Evolutionary conservation across 2,797 vertebrate genomes (phyloP).

Genomic region (Steatocranus sp.): DNA sequence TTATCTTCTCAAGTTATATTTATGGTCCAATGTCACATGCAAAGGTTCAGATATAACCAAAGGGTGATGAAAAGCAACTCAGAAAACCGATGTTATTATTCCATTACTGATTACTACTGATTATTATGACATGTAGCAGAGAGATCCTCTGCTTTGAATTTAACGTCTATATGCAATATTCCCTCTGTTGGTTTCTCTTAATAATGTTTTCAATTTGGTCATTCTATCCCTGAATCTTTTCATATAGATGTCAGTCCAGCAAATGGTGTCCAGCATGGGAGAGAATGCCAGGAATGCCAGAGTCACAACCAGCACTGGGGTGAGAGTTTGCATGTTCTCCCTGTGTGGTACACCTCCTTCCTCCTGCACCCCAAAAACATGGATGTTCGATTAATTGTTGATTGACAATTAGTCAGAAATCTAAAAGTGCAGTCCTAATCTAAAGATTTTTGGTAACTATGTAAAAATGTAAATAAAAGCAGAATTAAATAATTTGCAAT

Average conservation of each 20-base stretch:
- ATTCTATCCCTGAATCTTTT: not conserved
- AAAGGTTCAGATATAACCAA: not conserved
- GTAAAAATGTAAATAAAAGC: not conserved
- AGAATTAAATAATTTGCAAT: not conserved
- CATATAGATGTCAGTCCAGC: slow-evolving; percentile 80
- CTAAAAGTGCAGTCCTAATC: not conserved
- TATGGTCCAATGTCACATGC: not conserved
- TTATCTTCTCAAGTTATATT: not conserved
- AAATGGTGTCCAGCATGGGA: slow-evolving; percentile 77
- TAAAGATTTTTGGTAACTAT: accelerated
- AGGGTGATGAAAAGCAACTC: not conserved
- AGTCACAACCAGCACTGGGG: slow-evolving; percentile 79
- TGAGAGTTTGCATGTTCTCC: slow-evolving; percentile 41
- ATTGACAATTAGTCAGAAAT: not conserved
- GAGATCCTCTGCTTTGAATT: not conserved
- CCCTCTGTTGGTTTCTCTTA: not conserved
- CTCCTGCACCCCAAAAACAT: not conserved
- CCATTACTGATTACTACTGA: not conserved
- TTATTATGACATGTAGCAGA: not conserved
- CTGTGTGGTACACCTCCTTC: accelerated
- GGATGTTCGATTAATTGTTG: no score
- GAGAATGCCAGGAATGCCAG: slow-evolving; percentile 73
- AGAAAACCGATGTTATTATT: not conserved
- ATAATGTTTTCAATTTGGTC: not conserved
- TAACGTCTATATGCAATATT: accelerated